Base-by-base conservation (phyloP, 1,140 invertebrate species). In the Panagrolaimus sp. region DNA sequence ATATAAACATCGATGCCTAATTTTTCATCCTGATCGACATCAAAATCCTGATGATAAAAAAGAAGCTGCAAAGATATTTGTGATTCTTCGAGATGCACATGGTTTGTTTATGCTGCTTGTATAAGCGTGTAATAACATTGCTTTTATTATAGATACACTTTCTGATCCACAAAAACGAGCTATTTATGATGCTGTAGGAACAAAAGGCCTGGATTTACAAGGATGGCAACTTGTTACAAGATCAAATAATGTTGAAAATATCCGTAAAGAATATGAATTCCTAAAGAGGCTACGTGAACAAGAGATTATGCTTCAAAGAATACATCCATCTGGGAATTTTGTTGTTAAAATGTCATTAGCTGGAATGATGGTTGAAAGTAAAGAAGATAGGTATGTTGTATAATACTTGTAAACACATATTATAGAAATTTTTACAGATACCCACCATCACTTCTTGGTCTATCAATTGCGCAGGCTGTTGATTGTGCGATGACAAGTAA, bases 11-110 rank as follows among this genome's bases (percentile, higher is more conserved):
- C 62, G 76, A 69, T 80, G 79, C 63, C 72, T 78, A 9, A 66
- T 81, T 48, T 81, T 82, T 48, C 79, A 81, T 71, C 79, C 79
- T 9, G 79, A 81, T 47, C 65, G 79, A 66, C 79, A 82, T 57
- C 71, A 64, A n/a, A 70, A 79, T 63, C 70, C 79, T n/a, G 53
- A 70, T 8, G 70, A 80, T 51, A 82, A 77, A 61, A 71, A 72
- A 63, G 72, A 80, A 14, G 80, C 80, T 1, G 69, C 75, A 25
- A 74, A 71, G 31, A 73, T 79, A 27, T 81, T 81, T 68, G 80
- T 82, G 31, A 66, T 74, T 43, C 57, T 81, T 11, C 65, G 71
- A 57, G 74, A 71, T 65, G 79, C 79, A 44, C 74, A 81, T 45
- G 78, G 78, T 80, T 27, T 27, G 72, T 38, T 31, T 65, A 66